phyloP scores from a whole-genome alignment of 2,113 vertebrate genomes.

The Rhabdornis inornatus region DNA sequence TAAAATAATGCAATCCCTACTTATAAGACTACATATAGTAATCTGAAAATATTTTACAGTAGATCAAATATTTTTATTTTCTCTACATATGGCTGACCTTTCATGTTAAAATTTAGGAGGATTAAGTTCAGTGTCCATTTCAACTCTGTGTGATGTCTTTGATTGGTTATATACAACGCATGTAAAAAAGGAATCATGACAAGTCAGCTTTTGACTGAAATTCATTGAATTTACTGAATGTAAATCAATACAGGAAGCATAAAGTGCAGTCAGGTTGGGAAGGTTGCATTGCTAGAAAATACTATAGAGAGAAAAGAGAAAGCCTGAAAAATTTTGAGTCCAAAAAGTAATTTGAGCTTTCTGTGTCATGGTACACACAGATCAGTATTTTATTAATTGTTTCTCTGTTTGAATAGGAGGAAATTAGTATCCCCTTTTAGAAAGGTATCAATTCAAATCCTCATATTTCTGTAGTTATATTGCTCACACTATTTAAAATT shows the following conservation, averaged over 20 bases:
- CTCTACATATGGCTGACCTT: neutral
- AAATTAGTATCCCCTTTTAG: neutral
- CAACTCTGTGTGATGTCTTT: neutral
- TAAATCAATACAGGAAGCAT: neutral
- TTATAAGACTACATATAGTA: neutral
- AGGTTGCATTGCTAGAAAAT: neutral
- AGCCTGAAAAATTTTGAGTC: neutral
- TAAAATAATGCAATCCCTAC: neutral
- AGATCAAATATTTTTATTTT: neutral
- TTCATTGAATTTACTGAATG: neutral
- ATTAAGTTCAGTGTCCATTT: neutral
- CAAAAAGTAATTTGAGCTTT: neutral
- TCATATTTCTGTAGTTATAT: neutral
- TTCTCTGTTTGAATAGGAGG: neutral
- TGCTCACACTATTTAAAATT: neutral
- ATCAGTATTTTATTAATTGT: neutral
- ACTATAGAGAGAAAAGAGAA: neutral
- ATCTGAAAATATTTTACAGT: neutral
- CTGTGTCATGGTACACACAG: neutral
- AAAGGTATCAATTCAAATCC: neutral
- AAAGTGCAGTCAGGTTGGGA: neutral
- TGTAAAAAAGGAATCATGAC: neutral
- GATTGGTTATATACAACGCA: neutral
- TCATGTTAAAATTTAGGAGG: neutral
- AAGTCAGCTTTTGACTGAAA: neutral